phyloP scores from a whole-genome alignment of 2,888 invertebrate species.

The Volucella zonaria region DNA sequence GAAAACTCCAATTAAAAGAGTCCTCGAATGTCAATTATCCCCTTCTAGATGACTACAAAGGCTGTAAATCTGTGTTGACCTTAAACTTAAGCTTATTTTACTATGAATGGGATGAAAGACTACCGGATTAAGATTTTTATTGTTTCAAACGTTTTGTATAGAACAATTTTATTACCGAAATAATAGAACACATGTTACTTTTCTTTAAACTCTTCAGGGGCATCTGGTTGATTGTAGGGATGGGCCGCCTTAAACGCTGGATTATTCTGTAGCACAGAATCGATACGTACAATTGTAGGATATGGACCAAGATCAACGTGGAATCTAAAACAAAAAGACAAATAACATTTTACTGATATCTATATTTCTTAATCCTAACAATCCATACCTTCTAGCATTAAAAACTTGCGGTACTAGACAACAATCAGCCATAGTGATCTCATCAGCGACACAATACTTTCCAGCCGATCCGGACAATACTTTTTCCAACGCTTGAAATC shows the following conservation, averaged over 20 bases:
- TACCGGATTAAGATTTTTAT: no score
- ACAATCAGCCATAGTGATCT: conserved; percentile 96
- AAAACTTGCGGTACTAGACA: conserved; percentile 97
- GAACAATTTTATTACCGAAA: no score
- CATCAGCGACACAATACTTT: conserved; percentile 96
- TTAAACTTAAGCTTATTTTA: no score
- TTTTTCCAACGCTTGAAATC: conserved; percentile 95
- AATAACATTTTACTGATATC: neutral
- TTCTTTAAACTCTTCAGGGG: conserved; percentile 94
- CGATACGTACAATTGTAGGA: conserved; percentile 94
- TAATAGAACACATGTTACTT: conserved; percentile 79
- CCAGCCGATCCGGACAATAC: conserved; percentile 92
- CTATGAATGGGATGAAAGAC: no score
- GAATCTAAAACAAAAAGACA: conserved; percentile 85
- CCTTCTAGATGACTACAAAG: no score
- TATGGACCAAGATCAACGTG: conserved; percentile 95
- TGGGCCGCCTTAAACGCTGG: conserved; percentile 96
- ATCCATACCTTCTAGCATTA: conserved; percentile 92
- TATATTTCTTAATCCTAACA: neutral
- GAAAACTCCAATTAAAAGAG: no score
- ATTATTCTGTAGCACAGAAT: conserved; percentile 92
- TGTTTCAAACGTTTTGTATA: no score
- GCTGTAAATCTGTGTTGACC: no score
- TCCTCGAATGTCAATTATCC: no score
- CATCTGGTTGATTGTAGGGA: conserved; percentile 96